phyloP scores from a whole-genome alignment of 2,113 vertebrate species.

The Phrynosoma platyrhinos region DNA sequence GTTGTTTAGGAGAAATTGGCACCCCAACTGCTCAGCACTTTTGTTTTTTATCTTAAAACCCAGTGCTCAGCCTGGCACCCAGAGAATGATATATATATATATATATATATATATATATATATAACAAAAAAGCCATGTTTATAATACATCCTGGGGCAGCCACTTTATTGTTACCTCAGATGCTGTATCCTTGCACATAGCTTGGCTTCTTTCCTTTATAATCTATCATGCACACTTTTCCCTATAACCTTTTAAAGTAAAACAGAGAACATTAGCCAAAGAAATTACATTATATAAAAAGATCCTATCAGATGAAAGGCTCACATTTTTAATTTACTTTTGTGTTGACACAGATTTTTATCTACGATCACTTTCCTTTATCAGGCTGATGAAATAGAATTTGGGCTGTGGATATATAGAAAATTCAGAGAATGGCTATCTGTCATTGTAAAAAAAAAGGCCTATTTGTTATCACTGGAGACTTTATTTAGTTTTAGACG shows the following conservation, averaged over 20 bases:
- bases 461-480: constrained; percentile 84
- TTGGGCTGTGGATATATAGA: constrained; percentile 75
- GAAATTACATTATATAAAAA: constrained; percentile 81
- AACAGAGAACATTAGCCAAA: constrained; percentile 81
- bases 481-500: constrained; percentile 82
- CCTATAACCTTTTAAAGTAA: constrained; percentile 74
- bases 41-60: constrained; percentile 10
- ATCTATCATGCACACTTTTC: constrained; percentile 70
- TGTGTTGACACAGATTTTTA: constrained; percentile 86
- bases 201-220: constrained; percentile 62
- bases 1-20: neutral
- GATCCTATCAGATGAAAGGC: constrained; percentile 79
- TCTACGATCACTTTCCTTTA: constrained; percentile 84
- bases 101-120: no score
- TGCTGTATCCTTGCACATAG: constrained; percentile 49
- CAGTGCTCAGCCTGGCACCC: neutral
- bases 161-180: constrained; percentile 38
- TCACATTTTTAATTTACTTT: constrained; percentile 85
- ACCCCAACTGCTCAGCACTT: neutral
- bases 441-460: constrained; percentile 77
- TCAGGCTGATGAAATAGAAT: constrained; percentile 81
- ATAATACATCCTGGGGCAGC: neutral
- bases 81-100: neutral
- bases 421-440: constrained; percentile 79
- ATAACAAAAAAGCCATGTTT: neutral